Evolutionary conservation across 2,797 vertebrate genomes (phyloP), one percentile per base, ranked within the genome.

Genomic region (Taeniopygia guttata): DNA sequence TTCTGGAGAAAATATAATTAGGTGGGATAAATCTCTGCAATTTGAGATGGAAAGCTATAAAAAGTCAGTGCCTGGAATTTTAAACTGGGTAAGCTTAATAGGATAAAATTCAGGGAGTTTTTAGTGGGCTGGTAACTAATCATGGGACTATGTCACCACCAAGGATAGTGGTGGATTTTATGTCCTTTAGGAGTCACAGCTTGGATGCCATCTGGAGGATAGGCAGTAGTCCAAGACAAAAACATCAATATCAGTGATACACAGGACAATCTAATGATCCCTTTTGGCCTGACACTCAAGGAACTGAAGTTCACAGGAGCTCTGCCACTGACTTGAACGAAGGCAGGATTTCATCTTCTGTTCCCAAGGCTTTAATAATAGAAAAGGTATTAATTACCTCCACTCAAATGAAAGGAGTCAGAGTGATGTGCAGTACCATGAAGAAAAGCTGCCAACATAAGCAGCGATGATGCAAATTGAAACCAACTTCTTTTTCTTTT

Each of bases 361-460:
- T 94, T 96, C 86, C 74, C 20, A 12, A 84, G 80, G 70, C 84
- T 90, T 96, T 94, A 96, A 96, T 96, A 96, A 96, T 96, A 76
- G 67, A 96, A 90, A 54, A 95, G 93, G 90, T 95, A 94, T 95
- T 93, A 84, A 84, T 95, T 96, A 95, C 94, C 86, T 89, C 80
- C 6, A 7, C 92, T 95, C 81, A 84, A 59, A 84, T 81, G 34
- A 89, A 79, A 62, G 91, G 77, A 84, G 63, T 17, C 77, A 72
- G 64, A 63, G 64, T 12, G 64, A 78, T 49, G 73, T 43, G 43
- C 70, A 81, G 20, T 58, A 67, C 63, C 2, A 1, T 30, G 58
- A 79, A 72, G 80, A 62, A 93, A 87, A 82, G 48, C 83, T 66
- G 83, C 56, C 90, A 93, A 66, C 11, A 77, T 48, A 83, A 93